phyloP scores from a whole-genome alignment of 2,113 vertebrate genomes.

The Crotalus horridus region DNA sequence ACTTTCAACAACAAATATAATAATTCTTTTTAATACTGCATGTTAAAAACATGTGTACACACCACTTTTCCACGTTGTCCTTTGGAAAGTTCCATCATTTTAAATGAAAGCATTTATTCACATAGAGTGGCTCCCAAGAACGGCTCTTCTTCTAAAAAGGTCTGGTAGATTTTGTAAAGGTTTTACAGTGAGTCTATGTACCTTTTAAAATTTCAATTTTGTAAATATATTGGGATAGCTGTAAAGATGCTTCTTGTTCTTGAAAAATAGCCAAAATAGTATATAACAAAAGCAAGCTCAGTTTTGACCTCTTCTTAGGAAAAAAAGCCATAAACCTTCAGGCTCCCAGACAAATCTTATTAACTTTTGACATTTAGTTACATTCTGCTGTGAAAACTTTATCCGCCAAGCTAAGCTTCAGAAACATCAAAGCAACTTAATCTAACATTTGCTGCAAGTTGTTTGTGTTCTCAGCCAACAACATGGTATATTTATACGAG shows the following conservation, averaged over 20 bases:
- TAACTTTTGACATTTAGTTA: slow-evolving; percentile 9
- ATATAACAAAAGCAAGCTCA: neutral
- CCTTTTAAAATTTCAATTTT: slow-evolving; percentile 6
- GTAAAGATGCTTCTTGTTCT: neutral
- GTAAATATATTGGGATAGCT: neutral
- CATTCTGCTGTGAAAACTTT: slow-evolving; percentile 9
- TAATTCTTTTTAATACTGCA: neutral
- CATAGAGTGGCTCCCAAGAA: slow-evolving; percentile 25
- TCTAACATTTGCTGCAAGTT: too few species aligned
- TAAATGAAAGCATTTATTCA: neutral
- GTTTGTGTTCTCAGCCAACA: too few species aligned
- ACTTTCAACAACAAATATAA: neutral
- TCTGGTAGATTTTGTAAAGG: slow-evolving; percentile 36
- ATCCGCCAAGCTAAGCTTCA: slow-evolving; percentile 14
- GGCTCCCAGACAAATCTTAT: slow-evolving; percentile 5
- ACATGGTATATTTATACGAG: too few species aligned
- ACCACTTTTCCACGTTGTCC: too few species aligned
- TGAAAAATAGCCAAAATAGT: neutral
- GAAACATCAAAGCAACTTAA: neutral
- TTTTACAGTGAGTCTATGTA: slow-evolving; percentile 32
- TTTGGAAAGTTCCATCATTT: too few species aligned
- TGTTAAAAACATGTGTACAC: too few species aligned
- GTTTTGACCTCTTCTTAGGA: slow-evolving; percentile 23
- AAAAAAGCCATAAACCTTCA: slow-evolving; percentile 24
- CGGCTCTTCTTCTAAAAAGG: slow-evolving; percentile 31